Base-by-base conservation (phyloP, 2,888 invertebrate species). In the Ashinkailepas kermadecensis region DNA sequence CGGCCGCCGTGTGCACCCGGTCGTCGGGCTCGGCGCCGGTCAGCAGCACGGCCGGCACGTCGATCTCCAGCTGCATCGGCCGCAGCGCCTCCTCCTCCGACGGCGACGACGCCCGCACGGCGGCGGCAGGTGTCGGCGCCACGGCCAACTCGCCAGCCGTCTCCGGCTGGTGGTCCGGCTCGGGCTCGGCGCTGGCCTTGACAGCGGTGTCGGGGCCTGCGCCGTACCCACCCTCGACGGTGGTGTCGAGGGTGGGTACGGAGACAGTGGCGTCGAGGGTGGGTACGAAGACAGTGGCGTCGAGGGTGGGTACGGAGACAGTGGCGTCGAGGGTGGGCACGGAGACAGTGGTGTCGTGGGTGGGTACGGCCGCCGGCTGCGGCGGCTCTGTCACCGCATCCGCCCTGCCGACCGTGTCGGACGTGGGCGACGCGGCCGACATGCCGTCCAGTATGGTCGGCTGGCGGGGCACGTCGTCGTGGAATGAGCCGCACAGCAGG, bases 121-220 rank as follows among this genome's bases (percentile, higher is more conserved):
- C 39, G 25, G 54, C 79, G 21, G 25, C 58, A 70, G 25, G 13
- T 18, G 18, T 59, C 23, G 64, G 57, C 82, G 58, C 80, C 80
- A 80, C 80, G 74, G 57, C 78, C 81, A n/a, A 83, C 82, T 15
- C 64, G 80, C 15, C 74, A 67, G 81, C n/a, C 62, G 25, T 12
- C 59, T 18, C 57, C 80, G 15, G 18, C 81, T 56, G 67, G 57
- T 57, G 79, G 21, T 18, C n/a, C 18, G n/a, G 9, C n/a, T 64
- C 64, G n/a, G 21, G n/a, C 6, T 21, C n/a, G n/a, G 4, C 64
- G 8, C 64, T n/a, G 9, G 21, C 64, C 18, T 64, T 64, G n/a
- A n/a, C 64, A n/a, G 39, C 4, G 39, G 39, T 4, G 39, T 39
- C 39, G 39, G 39, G 39, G 21, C n/a, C 21, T 64, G n/a, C 64